These are phyloP conservation scores for Drosophila nigritarsus DNA, from an alignment of 2,888 invertebrate genomes.

Conservation along the genomic window DNA sequence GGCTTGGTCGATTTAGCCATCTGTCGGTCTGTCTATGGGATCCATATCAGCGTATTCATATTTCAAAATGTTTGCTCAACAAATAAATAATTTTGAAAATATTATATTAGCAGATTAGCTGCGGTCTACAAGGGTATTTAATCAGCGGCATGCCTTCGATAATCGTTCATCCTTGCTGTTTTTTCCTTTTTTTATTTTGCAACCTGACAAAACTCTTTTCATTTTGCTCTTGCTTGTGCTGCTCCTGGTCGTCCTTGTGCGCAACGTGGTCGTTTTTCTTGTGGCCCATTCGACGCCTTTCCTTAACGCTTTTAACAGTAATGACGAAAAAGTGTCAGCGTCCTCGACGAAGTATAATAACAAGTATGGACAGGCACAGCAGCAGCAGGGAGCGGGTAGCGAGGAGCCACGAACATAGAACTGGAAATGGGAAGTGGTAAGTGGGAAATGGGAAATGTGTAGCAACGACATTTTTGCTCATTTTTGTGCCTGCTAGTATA, in stretches of 20 bases:
- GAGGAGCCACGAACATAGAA: background rate
- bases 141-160: background rate
- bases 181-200: conserved; percentile 36
- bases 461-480: conserved; percentile 50
- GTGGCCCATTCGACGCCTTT: conserved; percentile 46
- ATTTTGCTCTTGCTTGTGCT: conserved; percentile 53
- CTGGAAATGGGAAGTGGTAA: background rate
- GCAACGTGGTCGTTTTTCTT: conserved; percentile 32
- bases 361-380: conserved; percentile 77
- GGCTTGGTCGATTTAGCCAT: background rate
- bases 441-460: conserved; percentile 5
- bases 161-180: background rate
- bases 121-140: background rate
- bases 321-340: conserved; percentile 84
- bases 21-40: background rate
- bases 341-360: conserved; percentile 82
- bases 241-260: conserved; percentile 43
- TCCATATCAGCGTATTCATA: background rate
- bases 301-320: conserved; percentile 79
- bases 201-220: conserved; percentile 74
- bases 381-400: conserved; percentile 2
- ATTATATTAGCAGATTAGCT: background rate
- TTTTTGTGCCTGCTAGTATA: conserved; percentile 40
- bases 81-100: background rate
- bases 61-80: background rate